Evolutionary conservation across 30 jellyfish, hydroid and myxozoan genomes (phyloP).

Genomic region (Cassiopea andromeda): DNA sequence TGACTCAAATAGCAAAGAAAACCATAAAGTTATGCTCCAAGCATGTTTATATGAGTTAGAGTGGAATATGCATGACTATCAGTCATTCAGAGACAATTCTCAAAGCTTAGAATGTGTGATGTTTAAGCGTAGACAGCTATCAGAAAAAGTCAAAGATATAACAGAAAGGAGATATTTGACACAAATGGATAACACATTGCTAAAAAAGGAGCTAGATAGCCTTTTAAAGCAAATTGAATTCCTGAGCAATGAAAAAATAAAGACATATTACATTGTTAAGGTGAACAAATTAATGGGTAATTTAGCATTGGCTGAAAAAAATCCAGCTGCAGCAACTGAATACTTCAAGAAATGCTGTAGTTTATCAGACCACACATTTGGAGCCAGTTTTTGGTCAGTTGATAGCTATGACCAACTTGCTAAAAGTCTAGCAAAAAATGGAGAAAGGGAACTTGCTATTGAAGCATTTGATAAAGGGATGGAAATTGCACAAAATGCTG

Average conservation of each 20-base stretch:
- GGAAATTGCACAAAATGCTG: neutral
- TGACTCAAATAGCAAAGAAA: neutral
- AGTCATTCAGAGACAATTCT: neutral
- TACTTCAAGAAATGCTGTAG: neutral
- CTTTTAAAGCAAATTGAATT: neutral
- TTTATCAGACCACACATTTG: constrained; percentile 5
- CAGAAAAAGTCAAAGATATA: neutral
- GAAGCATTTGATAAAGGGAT: neutral
- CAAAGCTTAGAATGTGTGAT: neutral
- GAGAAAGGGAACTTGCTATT: neutral
- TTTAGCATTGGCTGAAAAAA: neutral
- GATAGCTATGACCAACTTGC: neutral
- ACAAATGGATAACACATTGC: neutral
- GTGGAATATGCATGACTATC: neutral
- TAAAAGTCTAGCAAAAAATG: neutral
- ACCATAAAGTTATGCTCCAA: neutral
- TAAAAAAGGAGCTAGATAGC: neutral
- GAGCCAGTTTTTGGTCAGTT: constrained; percentile 31
- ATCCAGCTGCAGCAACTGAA: neutral
- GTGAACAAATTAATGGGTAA: neutral
- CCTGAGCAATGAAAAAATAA: neutral
- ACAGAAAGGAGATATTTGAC: neutral
- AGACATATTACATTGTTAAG: neutral
- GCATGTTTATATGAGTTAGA: constrained; percentile 24
- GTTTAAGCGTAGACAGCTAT: neutral